Evolutionary conservation across 2,888 invertebrate species (phyloP), one percentile per base, ranked within the genome.

Genomic region (Drosophila subsilvestris): DNA sequence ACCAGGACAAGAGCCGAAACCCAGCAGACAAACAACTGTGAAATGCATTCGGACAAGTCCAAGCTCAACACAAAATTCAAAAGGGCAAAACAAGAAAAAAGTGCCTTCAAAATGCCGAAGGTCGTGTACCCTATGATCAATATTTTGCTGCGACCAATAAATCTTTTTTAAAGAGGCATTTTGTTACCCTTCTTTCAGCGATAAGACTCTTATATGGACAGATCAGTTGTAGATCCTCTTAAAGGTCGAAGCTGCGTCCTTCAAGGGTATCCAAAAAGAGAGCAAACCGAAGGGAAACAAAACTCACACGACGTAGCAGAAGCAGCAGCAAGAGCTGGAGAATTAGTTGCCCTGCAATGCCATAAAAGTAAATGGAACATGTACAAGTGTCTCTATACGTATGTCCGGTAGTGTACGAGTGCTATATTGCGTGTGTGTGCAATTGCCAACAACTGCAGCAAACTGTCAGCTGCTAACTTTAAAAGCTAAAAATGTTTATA

Each of bases 401-500:
- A 17, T 37, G 42, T 51, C 37, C 37, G 37, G 37, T 7, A n/a
- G 6, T 37, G 37, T 37, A 2, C 14, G 37, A 37, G 37, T 37
- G 37, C 37, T 37, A 7, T n/a, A n/a, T n/a, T 37, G 63, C 54
- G 45, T 57, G 45, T 63, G 20, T 51, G 44, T 9, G 50, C 17
- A 32, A 60, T 48, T 37, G 63, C 29, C 49, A 44, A 25, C 66
- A 43, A 68, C 75, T 69, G 57, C 69, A 47, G 44, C 59, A 69
- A 69, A 69, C 50, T 81, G 74, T 75, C 84, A 84, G 70, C 79
- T 86, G 76, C 67, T 63, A 85, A 82, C 77, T 87, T 82, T 85
- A 73, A 87, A 76, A 75, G 83, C 74, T 71, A 53, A 80, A 87
- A 83, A 88, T 83, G 88, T 88, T 86, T 86, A 83, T 88, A 88